Conservation (phyloP, 2,888 invertebrate genomes). For the Mechanitis messenoides region DNA sequence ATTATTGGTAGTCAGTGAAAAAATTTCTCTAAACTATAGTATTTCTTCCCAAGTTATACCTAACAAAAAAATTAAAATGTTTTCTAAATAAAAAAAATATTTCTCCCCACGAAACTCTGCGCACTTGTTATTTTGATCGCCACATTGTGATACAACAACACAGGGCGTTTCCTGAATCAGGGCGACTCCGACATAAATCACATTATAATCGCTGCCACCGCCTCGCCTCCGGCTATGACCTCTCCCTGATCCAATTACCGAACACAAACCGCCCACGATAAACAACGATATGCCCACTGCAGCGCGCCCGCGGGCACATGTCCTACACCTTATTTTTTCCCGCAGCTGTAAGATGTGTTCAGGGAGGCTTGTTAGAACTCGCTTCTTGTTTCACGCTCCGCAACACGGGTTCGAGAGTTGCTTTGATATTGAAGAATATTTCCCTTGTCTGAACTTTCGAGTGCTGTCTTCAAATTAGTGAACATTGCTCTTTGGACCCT, state of each 20-base stretch:
- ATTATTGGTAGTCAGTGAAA: no score
- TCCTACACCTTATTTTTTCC: conserved; percentile 39
- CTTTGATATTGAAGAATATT: conserved; percentile 59
- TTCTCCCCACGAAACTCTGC: no score
- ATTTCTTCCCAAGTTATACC: no score
- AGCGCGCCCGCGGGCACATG: conserved; percentile 34
- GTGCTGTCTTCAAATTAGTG: conserved; percentile 59
- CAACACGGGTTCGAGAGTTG: conserved; percentile 47
- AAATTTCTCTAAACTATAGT: no score
- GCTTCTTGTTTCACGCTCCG: conserved; percentile 57
- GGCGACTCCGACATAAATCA: conserved; percentile 47
- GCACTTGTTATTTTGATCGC: conserved; percentile 9
- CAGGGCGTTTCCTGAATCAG: conserved; percentile 33
- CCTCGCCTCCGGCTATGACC: conserved; percentile 39
- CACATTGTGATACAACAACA: conserved; percentile 25
- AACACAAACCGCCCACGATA: conserved; percentile 39
- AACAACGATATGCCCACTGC: conserved; percentile 32
- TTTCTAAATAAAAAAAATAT: no score
- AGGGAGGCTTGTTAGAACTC: conserved; percentile 57
- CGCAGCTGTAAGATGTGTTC: conserved; percentile 49
- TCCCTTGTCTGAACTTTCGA: conserved; percentile 54
- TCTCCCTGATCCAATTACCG: conserved; percentile 44
- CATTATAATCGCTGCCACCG: conserved; percentile 40
- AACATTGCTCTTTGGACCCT: conserved; percentile 40
- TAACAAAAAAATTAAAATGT: no score